Percentiles rank a stretch among this genome's conserved stretches.
phyloP scores from a whole-genome alignment of 2,888 invertebrate species.

The Pristionchus mayeri region DNA sequence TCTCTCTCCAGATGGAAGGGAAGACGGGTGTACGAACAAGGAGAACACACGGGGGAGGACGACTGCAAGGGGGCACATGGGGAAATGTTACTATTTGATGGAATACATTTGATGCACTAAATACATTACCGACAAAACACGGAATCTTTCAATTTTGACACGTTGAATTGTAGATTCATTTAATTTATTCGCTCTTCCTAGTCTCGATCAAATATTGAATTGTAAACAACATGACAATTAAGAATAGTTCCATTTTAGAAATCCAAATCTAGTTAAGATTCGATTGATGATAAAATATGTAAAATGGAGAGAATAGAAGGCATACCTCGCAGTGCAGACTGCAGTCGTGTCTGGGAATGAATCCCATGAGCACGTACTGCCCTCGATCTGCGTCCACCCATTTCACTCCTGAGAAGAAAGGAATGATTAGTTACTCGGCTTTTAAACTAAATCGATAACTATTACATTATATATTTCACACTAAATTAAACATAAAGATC shows the following conservation, averaged over 20 bases:
- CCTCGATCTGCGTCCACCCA: constrained; percentile 56
- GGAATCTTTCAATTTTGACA: too few species aligned
- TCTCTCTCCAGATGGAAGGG: constrained; percentile 34
- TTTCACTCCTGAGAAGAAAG: constrained; percentile 45
- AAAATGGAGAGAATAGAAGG: too few species aligned
- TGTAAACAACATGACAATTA: too few species aligned
- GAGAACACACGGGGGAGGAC: not conserved
- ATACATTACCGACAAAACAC: too few species aligned
- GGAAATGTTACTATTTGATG: not conserved
- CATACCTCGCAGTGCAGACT: constrained; percentile 59
- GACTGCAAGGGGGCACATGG: not conserved
- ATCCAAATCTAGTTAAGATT: too few species aligned
- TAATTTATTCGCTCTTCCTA: not conserved
- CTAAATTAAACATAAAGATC: not conserved
- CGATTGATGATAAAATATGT: too few species aligned
- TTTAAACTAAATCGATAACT: too few species aligned
- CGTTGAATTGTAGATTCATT: too few species aligned
- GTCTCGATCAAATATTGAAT: too few species aligned
- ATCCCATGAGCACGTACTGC: constrained; percentile 61
- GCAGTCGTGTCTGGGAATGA: constrained; percentile 66
- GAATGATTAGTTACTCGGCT: too few species aligned
- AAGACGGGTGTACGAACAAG: constrained; percentile 25
- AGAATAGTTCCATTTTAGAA: too few species aligned
- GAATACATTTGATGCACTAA: too few species aligned
- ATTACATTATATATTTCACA: not conserved